phyloP scores from a whole-genome alignment of 2,888 invertebrate species.

The Macrophya annulata region DNA sequence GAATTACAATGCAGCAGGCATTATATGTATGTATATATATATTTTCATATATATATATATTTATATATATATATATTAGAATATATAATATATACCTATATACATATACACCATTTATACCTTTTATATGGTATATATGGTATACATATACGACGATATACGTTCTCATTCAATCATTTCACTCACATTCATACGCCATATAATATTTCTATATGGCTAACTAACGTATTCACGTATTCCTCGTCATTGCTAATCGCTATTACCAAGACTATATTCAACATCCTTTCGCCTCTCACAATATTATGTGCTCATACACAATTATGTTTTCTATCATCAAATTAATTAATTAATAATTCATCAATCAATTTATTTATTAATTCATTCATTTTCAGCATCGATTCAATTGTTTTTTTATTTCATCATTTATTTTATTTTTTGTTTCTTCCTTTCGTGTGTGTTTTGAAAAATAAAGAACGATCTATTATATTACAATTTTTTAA shows the following conservation, averaged over 20 bases:
- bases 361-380: neutral
- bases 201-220: constrained; percentile 57
- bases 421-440: constrained; percentile 48
- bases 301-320: constrained; percentile 74
- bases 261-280: constrained; percentile 57
- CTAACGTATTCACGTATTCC: constrained; percentile 4
- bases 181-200: constrained; percentile 62
- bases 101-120: constrained; percentile 15
- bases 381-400: constrained; percentile 31
- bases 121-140: constrained; percentile 8
- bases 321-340: constrained; percentile 10
- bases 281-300: constrained; percentile 6
- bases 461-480: constrained; percentile 77
- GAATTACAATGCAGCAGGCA: constrained; percentile 73
- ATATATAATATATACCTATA: constrained; percentile 4
- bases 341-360: neutral
- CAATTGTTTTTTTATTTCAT: constrained; percentile 40
- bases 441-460: constrained; percentile 65
- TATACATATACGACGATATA: constrained; percentile 34
- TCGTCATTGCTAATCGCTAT: constrained; percentile 52
- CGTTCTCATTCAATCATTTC: constrained; percentile 62
- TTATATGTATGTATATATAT: constrained; percentile 48
- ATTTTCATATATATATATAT: neutral
- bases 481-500: constrained; percentile 73
- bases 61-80: neutral